Evolutionary conservation across 2,113 vertebrate genomes (phyloP).

Genomic region (Oxygymnocypris stewartii): DNA sequence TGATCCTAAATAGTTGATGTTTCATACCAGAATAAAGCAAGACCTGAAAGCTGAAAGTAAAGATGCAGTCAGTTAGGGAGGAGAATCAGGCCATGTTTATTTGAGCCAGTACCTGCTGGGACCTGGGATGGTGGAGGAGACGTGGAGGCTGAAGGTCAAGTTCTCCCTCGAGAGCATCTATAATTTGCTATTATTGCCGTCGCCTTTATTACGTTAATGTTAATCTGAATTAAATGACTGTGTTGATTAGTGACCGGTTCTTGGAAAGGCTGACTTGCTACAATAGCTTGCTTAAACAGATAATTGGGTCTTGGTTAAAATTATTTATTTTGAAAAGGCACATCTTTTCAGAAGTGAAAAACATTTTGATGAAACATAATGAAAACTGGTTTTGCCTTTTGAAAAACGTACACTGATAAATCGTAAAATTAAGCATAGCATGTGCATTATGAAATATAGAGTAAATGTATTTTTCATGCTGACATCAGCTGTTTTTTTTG

Average conservation of each 20-base stretch:
- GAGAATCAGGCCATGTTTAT: not conserved
- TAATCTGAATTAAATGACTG: slow-evolving; percentile 3
- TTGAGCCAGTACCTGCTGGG: not conserved
- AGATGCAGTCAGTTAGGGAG: not conserved
- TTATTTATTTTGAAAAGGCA: not conserved
- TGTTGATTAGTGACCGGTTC: not conserved
- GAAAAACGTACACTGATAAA: not conserved
- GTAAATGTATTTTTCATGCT: not conserved
- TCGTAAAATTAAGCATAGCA: not conserved
- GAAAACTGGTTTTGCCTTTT: not conserved
- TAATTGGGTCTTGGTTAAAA: not conserved
- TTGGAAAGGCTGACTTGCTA: not conserved
- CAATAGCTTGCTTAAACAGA: not conserved
- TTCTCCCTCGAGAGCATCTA: slow-evolving; percentile 20
- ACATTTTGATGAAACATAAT: not conserved
- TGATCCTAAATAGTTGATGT: not conserved
- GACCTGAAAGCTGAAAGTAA: not conserved
- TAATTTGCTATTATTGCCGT: slow-evolving; percentile 29
- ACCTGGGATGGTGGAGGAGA: not conserved
- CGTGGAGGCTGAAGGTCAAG: slow-evolving; percentile 18
- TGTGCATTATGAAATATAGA: not conserved
- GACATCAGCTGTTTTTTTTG: not conserved
- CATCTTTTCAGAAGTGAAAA: not conserved
- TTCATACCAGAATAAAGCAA: not conserved
- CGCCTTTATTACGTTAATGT: slow-evolving; percentile 11